phyloP scores from a whole-genome alignment of 2,888 invertebrate genomes.

The Sesia apiformis region DNA sequence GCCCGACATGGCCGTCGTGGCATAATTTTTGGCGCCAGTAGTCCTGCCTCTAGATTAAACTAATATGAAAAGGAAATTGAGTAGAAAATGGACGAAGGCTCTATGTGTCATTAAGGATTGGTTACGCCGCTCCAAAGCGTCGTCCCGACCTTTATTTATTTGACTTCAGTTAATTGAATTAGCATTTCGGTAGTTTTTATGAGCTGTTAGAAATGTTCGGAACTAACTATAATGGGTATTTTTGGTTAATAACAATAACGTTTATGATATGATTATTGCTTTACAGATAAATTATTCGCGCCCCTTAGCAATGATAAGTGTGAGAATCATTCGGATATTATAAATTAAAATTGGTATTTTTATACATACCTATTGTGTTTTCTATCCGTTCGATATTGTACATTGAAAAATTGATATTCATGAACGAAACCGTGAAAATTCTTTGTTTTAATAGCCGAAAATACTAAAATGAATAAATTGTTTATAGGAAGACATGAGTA shows the following conservation, averaged over 20 bases:
- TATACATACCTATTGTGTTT: too few relatives aligned
- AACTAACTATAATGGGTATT: constrained; percentile 54
- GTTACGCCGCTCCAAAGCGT: constrained; percentile 52
- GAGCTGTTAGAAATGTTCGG: constrained; percentile 57
- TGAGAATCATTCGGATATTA: too few relatives aligned
- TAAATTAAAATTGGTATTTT: too few relatives aligned
- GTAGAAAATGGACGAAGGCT: constrained; percentile 70
- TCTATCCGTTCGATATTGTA: too few relatives aligned
- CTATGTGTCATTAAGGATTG: constrained; percentile 72
- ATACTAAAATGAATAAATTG: too few relatives aligned
- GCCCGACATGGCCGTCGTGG: constrained; percentile 65
- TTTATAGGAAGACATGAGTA: too few relatives aligned
- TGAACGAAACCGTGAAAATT: too few relatives aligned
- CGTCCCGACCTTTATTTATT: constrained; percentile 60
- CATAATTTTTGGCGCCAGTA: constrained; percentile 75
- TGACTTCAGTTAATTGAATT: constrained; percentile 70
- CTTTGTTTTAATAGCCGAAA: too few relatives aligned
- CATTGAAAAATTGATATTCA: too few relatives aligned
- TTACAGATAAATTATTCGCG: constrained; percentile 20
- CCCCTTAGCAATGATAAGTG: background rate
- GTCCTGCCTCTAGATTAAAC: constrained; percentile 72
- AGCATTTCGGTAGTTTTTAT: constrained; percentile 64
- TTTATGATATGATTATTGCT: constrained; percentile 49
- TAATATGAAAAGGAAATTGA: constrained; percentile 75
- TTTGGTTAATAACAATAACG: constrained; percentile 59